Base-by-base conservation (phyloP, 2,888 invertebrate genomes). In the Allygus modestus region DNA sequence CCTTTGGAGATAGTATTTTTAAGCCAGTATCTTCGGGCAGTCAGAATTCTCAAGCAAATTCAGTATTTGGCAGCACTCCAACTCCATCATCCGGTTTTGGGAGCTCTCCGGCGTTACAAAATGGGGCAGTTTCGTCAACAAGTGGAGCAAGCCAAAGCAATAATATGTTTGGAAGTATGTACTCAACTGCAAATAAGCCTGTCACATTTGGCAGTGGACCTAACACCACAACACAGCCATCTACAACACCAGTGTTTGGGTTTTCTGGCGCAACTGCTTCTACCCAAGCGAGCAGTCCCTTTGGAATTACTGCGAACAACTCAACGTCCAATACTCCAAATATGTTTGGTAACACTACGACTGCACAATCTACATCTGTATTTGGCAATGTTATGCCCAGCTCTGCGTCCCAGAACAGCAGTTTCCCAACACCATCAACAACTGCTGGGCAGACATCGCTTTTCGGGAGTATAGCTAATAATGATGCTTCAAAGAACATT, bases 91-190 rank as follows among this genome's bases (percentile, higher is more conserved):
- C 69, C 31, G 71, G 41, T n/a, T 71, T 71, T 71, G 71, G 71
- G n/a, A 41, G 33, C 31, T 20, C 71, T 7, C 5, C 41, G n/a
- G 7, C 71, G 5, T 71, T 41, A 20, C 33, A 33, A 71, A 71
- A 41, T 41, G 41, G 71, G 0, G 41, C 20, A 17, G 41, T 37
- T 71, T 71, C 41, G n/a, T 41, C 71, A 41, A 71, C 71, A 71
- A 71, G 41, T 41, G 71, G 33, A 28, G 26, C 77, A 46, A 77
- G 9, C n/a, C 46, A 43, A 28, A 51, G 17, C 31, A 28, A 17
- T 77, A 77, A 46, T 46, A 23, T 77, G 51, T 77, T 77, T 77
- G 77, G 77, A 28, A 77, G 46, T 51, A 7, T 26, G 26, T 46
- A 46, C 7, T 28, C 43, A 43, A 77, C 17, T 71, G 15, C 71